Evolutionary conservation across 2,113 vertebrate genomes (phyloP), one percentile per base, ranked within the genome.

Genomic region (Trogon melanurus): DNA sequence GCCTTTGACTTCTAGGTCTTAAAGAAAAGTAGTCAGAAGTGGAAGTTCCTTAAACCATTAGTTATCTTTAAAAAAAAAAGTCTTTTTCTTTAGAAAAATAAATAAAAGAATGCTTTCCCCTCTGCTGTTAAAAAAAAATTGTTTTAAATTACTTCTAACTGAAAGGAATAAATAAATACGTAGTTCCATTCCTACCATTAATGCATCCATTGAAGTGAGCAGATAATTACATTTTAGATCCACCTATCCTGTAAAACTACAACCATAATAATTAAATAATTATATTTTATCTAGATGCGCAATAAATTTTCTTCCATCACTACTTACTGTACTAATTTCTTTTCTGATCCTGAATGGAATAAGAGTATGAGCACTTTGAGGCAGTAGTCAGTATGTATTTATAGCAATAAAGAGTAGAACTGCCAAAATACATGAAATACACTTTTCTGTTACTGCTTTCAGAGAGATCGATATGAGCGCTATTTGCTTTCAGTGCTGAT

Each of bases 341-440:
- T 88, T 88, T 69, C 71, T 79, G 48, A 81, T 91, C 30, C 61
- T 75, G 50, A 87, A 69, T 54, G 81, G 64, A 85, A 67, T 70
- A 85, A 87, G 84, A 75, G 86, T 29, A 53, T 72, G 73, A 91
- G 48, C 34, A 36, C 60, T 95, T 75, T 91, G 61, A 86, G 27
- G 60, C 57, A 62, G 57, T 48, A 60, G 38, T 74, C 80, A 87
- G 13, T 48, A 86, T 44, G 38, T 95, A 85, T 88, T 93, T 95
- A 78, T 86, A 92, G 94, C 66, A 86, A 44, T 67, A 83, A 90
- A 34, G 41, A 90, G 36, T 8, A 82, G 76, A 93, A 84, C 72
- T 95, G 95, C 83, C 92, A 95, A 91, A 91, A 78, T 79, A 30
- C 65, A 60, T 75, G 27, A 89, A 91, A 80, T 62, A 47, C 0